These are phyloP conservation scores for Atrichornis clamosus DNA, from an alignment of 2,113 vertebrate species.

Conservation along the genomic window DNA sequence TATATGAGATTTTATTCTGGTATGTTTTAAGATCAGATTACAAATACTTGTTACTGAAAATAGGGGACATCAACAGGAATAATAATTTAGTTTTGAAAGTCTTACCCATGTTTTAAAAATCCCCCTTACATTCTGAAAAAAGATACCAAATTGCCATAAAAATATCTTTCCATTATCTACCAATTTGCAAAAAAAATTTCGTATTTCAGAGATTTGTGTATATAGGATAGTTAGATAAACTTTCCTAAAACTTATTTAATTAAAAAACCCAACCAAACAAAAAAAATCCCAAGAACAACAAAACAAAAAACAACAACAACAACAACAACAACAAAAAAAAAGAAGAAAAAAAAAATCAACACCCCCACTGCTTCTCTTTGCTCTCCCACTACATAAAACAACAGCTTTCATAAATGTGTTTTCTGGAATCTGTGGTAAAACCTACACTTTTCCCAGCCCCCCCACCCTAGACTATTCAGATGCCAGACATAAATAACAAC, in stretches of 20 bases:
- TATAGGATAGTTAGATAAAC: neutral
- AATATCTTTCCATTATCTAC: neutral
- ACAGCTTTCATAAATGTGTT: neutral
- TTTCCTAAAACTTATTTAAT: neutral
- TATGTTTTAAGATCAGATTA: neutral
- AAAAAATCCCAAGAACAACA: neutral
- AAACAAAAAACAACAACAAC: no score
- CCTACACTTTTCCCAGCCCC: rapidly evolving
- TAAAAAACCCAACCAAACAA: neutral
- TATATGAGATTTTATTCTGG: neutral
- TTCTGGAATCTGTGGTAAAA: neutral
- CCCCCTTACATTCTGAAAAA: neutral
- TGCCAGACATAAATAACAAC: neutral
- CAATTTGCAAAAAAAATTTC: neutral
- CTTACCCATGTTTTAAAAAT: neutral
- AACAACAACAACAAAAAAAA: no score
- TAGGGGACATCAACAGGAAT: neutral
- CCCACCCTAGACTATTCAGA: neutral
- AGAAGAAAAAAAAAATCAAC: neutral
- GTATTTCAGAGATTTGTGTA: neutral
- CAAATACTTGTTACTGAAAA: neutral
- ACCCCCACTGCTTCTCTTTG: rapidly evolving
- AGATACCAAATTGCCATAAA: neutral
- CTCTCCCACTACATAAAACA: neutral
- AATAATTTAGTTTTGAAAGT: neutral